Conservation (phyloP, 2,888 invertebrate species). For the Caenorhabditis uteleia region DNA sequence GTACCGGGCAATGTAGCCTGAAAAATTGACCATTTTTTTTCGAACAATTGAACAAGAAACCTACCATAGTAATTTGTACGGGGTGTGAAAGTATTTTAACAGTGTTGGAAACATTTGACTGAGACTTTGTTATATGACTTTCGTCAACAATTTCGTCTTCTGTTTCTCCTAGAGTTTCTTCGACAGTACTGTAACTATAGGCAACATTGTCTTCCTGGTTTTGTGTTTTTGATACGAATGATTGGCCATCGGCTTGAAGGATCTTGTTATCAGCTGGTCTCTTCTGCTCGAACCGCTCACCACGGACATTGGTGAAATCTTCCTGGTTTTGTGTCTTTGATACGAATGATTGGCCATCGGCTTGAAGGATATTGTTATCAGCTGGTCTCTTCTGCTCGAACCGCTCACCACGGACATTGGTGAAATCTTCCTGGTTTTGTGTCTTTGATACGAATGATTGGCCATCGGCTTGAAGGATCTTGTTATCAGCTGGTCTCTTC, state of each 20-base stretch:
- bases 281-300: neutral
- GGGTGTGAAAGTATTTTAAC: too few relatives aligned
- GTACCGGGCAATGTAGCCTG: too few relatives aligned
- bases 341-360: conserved; percentile 6
- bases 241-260: neutral
- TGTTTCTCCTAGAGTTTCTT: conserved; percentile 3
- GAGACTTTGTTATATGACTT: too few relatives aligned
- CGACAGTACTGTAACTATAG: conserved; percentile 2
- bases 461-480: conserved; percentile 4
- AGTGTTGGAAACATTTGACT: too few relatives aligned
- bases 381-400: neutral
- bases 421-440: conserved; percentile 5
- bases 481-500: conserved; percentile 3
- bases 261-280: conserved; percentile 1
- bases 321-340: conserved; percentile 4
- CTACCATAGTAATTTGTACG: too few relatives aligned
- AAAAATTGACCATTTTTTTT: too few relatives aligned
- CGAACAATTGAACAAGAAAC: too few relatives aligned
- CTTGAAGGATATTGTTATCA: conserved; percentile 4
- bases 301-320: conserved; percentile 1
- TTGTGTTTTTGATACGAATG: conserved; percentile 3
- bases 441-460: conserved; percentile 5
- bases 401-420: conserved; percentile 8
- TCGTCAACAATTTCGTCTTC: too few relatives aligned
- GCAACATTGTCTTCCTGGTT: conserved; percentile 6